A percentile compares a stretch with the other conserved stretches of the same genome.
Evolutionary conservation across 2,113 vertebrate species (phyloP).

Genomic region (Tragelaphus strepsiceros): DNA sequence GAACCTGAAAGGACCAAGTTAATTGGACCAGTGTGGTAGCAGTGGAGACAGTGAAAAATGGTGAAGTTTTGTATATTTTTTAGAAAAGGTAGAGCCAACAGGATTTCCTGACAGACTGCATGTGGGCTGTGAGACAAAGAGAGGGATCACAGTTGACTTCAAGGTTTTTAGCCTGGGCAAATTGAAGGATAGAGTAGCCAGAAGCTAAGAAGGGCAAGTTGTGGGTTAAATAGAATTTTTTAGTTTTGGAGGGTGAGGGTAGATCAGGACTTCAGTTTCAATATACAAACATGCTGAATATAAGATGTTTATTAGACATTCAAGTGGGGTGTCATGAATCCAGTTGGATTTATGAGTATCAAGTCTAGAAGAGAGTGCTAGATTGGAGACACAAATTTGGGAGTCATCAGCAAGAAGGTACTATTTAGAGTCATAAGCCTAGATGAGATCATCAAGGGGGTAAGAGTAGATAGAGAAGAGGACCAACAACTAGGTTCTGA

Average conservation of each 20-base stretch:
- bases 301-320: neutral
- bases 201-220: neutral
- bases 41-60: neutral
- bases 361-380: neutral
- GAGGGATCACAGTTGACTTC: neutral
- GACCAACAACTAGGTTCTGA: neutral
- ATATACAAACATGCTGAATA: neutral
- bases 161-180: neutral
- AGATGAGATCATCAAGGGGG: neutral
- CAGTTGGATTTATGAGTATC: neutral
- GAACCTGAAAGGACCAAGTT: neutral
- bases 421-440: neutral
- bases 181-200: neutral
- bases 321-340: neutral
- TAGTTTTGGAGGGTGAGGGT: neutral
- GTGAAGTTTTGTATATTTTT: neutral
- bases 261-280: neutral
- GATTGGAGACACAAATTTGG: neutral
- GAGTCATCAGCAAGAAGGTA: neutral
- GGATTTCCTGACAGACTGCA: neutral
- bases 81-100: neutral
- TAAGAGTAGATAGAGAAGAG: neutral
- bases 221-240: neutral
- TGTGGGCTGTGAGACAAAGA: neutral
- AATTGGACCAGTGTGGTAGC: neutral